Evolutionary conservation across 1,140 invertebrate genomes (phyloP).

Genomic region (Nasonia giraulti): DNA sequence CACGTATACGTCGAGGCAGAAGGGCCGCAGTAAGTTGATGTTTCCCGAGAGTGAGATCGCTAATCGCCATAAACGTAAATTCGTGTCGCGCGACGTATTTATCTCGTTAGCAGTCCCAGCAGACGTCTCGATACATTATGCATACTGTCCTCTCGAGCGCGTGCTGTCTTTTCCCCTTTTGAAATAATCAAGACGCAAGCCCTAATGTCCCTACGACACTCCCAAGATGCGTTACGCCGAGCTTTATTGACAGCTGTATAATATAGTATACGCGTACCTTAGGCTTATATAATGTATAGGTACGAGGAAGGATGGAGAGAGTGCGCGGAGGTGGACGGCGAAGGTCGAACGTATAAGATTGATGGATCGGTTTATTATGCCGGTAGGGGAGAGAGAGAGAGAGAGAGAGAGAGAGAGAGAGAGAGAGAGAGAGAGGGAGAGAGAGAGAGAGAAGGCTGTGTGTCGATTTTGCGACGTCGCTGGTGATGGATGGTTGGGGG

Average conservation of each 20-base stretch:
- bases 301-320: background rate
- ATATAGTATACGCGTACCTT: background rate
- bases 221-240: background rate
- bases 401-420: too few relatives aligned
- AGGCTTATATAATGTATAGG: background rate
- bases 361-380: conserved; percentile 17
- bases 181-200: background rate
- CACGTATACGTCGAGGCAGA: background rate
- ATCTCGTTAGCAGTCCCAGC: conserved; percentile 38
- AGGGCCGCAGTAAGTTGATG: conserved; percentile 14
- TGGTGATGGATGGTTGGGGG: background rate
- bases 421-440: too few relatives aligned
- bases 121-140: conserved; percentile 32
- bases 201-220: conserved; percentile 1
- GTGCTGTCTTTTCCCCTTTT: background rate
- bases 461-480: background rate
- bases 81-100: conserved; percentile 10
- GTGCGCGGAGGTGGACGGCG: background rate
- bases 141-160: background rate
- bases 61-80: conserved; percentile 46
- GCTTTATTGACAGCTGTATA: background rate
- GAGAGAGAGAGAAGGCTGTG: background rate
- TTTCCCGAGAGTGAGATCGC: conserved; percentile 40
- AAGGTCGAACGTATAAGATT: background rate
- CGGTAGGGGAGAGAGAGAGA: too few relatives aligned